Conservation (phyloP, 2,888 invertebrate species). For the Thymelicus sylvestris region DNA sequence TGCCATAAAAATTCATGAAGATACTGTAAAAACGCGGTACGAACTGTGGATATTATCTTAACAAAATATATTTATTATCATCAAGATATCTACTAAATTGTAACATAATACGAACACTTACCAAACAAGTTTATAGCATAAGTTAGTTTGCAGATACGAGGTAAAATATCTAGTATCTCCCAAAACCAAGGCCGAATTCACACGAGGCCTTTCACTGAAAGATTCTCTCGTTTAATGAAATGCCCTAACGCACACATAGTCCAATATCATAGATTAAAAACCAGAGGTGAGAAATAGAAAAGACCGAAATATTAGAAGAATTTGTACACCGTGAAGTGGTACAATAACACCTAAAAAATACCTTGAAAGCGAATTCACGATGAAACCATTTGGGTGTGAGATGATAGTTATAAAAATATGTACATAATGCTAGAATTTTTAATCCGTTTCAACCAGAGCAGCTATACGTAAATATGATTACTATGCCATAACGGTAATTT, state of each 20-base stretch:
- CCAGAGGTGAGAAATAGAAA: constrained; percentile 21
- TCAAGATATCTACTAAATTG: no score
- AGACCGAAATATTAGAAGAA: no score
- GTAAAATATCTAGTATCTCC: constrained; percentile 34
- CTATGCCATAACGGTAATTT: no score
- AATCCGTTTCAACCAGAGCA: no score
- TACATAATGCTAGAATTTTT: no score
- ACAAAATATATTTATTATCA: no score
- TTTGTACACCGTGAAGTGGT: no score
- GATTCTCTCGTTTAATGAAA: constrained; percentile 71
- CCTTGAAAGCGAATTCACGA: no score
- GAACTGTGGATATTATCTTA: not conserved
- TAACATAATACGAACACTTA: not conserved
- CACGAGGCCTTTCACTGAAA: constrained; percentile 53
- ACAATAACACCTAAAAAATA: no score
- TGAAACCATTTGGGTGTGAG: no score
- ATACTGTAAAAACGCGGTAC: not conserved
- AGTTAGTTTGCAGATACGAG: not conserved
- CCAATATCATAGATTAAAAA: constrained; percentile 42
- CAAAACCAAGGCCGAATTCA: constrained; percentile 50
- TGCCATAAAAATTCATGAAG: constrained; percentile 4
- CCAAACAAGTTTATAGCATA: not conserved
- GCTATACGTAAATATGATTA: no score
- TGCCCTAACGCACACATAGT: constrained; percentile 54
- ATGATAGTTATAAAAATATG: no score